A percentile compares a stretch with the other conserved stretches of the same genome.
These are phyloP conservation scores for Enteromius anoplus DNA, from an alignment of 2,797 vertebrate genomes.

Conservation along the genomic window DNA sequence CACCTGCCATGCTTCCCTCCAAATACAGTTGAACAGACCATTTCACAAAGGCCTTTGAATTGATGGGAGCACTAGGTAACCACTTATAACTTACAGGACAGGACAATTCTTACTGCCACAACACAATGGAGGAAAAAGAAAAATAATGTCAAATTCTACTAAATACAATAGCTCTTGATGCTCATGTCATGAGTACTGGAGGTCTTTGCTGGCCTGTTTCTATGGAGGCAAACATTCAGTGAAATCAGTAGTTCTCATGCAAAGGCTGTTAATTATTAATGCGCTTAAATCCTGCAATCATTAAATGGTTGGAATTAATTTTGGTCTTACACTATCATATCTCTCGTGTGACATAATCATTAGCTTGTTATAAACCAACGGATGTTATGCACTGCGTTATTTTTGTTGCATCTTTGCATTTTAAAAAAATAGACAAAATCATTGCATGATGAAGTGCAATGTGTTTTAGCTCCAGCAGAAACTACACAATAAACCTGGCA, in stretches of 20 bases:
- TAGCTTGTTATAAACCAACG: background rate
- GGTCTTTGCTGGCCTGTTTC: background rate
- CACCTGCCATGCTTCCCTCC: background rate
- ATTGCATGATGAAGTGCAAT: background rate
- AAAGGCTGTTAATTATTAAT: background rate
- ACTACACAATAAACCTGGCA: slow-evolving; percentile 11
- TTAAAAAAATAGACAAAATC: background rate
- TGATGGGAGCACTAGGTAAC: background rate
- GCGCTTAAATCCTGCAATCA: background rate
- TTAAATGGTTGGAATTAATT: background rate
- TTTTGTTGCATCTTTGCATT: background rate
- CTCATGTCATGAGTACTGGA: background rate
- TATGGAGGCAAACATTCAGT: background rate
- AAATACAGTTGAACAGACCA: background rate
- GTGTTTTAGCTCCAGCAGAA: background rate
- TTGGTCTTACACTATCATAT: background rate
- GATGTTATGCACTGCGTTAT: background rate
- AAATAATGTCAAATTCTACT: background rate
- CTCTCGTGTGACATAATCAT: background rate
- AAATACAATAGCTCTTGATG: background rate
- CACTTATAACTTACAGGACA: background rate
- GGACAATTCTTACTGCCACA: background rate
- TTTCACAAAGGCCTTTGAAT: background rate
- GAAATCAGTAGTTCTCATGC: slow-evolving; percentile 1
- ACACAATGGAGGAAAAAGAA: background rate